Evolutionary conservation across 2,113 vertebrate genomes (phyloP).

Genomic region (Rynchops niger): DNA sequence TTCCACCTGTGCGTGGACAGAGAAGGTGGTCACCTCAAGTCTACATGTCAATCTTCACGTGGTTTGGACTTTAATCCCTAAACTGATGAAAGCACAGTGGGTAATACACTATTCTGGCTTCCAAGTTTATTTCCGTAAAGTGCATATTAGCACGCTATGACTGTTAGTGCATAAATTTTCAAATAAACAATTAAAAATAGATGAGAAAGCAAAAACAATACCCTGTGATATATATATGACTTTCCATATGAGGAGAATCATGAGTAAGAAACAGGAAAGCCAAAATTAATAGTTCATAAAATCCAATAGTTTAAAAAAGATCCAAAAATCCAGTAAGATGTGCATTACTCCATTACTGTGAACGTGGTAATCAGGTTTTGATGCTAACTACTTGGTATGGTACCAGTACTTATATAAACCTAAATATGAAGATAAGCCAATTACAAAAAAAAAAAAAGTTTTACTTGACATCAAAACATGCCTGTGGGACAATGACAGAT

Average conservation of each 20-base stretch:
- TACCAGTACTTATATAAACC: not conserved
- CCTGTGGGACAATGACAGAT: not conserved
- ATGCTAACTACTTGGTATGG: not conserved
- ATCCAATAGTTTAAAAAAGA: not conserved
- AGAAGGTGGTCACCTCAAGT: not conserved
- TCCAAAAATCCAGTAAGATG: not conserved
- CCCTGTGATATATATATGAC: not conserved
- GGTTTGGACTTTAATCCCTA: not conserved
- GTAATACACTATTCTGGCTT: not conserved
- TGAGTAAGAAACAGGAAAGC: not conserved
- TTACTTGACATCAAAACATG: not conserved
- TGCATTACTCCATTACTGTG: not conserved
- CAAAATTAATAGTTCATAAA: not conserved
- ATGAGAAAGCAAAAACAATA: not conserved
- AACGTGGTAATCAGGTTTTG: not conserved
- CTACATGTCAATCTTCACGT: not conserved
- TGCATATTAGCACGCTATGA: not conserved
- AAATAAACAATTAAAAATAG: not conserved
- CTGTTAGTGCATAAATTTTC: not conserved
- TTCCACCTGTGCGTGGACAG: not conserved
- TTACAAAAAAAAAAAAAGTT: accelerated
- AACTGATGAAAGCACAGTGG: not conserved
- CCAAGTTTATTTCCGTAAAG: not conserved
- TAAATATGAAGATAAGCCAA: accelerated
- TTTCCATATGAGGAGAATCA: not conserved